These are phyloP conservation scores for Embidobia sp. DNA, from an alignment of 2,888 invertebrate species.

Conservation along the genomic window DNA sequence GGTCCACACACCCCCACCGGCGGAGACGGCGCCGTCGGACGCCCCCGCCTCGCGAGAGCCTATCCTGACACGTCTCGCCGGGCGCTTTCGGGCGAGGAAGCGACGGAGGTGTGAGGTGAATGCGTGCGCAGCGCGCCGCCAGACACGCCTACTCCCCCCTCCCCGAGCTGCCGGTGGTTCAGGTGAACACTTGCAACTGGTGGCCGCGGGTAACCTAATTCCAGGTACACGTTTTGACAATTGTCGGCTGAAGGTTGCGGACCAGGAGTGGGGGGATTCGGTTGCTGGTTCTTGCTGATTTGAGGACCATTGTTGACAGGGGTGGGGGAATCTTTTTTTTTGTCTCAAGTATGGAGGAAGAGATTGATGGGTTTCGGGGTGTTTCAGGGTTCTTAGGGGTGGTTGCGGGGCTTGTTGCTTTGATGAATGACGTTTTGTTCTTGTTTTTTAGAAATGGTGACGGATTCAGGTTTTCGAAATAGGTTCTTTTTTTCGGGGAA, in stretches of 20 bases:
- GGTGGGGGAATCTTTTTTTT: slow-evolving; percentile 25
- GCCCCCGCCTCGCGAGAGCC: slow-evolving; percentile 46
- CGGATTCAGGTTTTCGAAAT: too few relatives aligned
- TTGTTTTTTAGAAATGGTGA: too few relatives aligned
- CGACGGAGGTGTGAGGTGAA: slow-evolving; percentile 75
- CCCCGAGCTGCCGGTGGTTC: slow-evolving; percentile 51
- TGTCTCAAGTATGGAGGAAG: not conserved
- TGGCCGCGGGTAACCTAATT: slow-evolving; percentile 40
- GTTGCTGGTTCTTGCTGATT: slow-evolving; percentile 2
- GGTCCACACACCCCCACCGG: slow-evolving; percentile 1
- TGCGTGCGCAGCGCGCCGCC: slow-evolving; percentile 71
- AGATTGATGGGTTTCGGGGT: too few relatives aligned
- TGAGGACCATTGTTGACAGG: not conserved
- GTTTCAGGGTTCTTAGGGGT: too few relatives aligned
- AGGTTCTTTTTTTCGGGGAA: too few relatives aligned
- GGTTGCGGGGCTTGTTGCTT: too few relatives aligned
- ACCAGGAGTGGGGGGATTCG: not conserved
- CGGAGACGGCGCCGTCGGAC: slow-evolving; percentile 11
- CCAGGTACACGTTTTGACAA: slow-evolving; percentile 15
- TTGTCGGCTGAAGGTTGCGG: slow-evolving; percentile 10
- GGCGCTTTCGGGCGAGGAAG: slow-evolving; percentile 37
- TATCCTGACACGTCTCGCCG: slow-evolving; percentile 31
- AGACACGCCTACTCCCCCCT: slow-evolving; percentile 72
- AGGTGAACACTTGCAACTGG: too few relatives aligned
- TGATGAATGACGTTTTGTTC: too few relatives aligned